phyloP scores from a whole-genome alignment of 1,140 invertebrate genomes.

The Cylas formicarius region DNA sequence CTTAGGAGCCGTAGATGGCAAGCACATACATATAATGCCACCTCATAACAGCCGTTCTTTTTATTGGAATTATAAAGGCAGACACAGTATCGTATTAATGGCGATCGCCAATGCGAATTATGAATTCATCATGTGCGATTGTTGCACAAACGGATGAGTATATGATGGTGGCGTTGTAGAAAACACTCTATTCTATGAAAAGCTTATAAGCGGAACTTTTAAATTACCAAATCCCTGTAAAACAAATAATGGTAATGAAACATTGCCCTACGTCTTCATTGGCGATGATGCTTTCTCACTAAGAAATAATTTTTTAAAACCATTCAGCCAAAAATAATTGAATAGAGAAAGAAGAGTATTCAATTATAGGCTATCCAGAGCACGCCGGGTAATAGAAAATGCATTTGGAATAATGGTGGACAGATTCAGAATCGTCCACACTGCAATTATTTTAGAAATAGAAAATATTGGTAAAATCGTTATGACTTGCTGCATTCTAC shows the following conservation, averaged over 20 bases:
- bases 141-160: slow-evolving; percentile 9
- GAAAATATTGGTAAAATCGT: no score
- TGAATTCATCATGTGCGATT: slow-evolving; percentile 13
- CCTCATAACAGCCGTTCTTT: slow-evolving; percentile 34
- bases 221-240: slow-evolving; percentile 1
- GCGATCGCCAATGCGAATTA: slow-evolving; percentile 39
- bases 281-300: slow-evolving; percentile 14
- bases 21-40: slow-evolving; percentile 33
- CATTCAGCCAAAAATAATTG: slow-evolving; percentile 5
- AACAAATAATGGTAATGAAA: slow-evolving; percentile 8
- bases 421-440: slow-evolving; percentile 14
- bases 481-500: no score
- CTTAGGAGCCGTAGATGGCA: slow-evolving; percentile 42
- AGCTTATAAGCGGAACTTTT: no score
- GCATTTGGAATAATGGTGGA: slow-evolving; percentile 9
- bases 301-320: slow-evolving; percentile 6
- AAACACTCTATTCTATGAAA: no score
- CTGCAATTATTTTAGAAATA: no score
- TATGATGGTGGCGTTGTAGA: slow-evolving; percentile 11
- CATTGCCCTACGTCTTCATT: slow-evolving; percentile 11
- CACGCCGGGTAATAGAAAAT: slow-evolving; percentile 8
- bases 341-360: no score
- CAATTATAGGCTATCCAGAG: slow-evolving; percentile 12
- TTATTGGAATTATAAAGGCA: slow-evolving; percentile 44
- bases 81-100: slow-evolving; percentile 39